Evolutionary conservation across 2,888 invertebrate genomes (phyloP).

Genomic region (Hymenopus coronatus): DNA sequence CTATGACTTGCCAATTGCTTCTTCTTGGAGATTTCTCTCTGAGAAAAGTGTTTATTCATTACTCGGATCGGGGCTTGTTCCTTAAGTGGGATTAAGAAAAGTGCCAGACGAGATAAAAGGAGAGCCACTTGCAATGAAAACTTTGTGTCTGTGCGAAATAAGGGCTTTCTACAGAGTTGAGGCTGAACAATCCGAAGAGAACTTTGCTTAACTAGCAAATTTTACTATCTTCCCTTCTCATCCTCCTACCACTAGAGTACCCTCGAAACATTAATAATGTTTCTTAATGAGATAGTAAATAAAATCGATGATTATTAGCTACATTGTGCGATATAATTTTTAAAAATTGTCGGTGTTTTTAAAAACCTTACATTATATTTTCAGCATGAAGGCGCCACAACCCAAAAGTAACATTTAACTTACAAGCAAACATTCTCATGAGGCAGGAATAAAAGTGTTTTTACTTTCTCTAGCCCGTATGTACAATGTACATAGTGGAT

Average conservation of each 20-base stretch:
- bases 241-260: not conserved
- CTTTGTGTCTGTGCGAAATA: not conserved
- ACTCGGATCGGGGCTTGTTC: not conserved
- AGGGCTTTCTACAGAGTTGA: not conserved
- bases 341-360: too few species aligned
- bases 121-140: not conserved
- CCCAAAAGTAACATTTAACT: too few species aligned
- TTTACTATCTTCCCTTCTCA: not conserved
- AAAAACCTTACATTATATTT: too few species aligned
- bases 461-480: too few species aligned
- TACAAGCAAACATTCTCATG: too few species aligned
- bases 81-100: not conserved
- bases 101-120: not conserved
- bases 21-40: not conserved
- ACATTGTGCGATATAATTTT: not conserved
- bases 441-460: too few species aligned
- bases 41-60: not conserved
- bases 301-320: not conserved
- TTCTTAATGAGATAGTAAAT: not conserved
- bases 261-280: not conserved
- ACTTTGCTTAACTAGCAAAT: not conserved
- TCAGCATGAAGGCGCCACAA: too few species aligned
- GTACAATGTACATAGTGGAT: too few species aligned
- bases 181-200: not conserved
- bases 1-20: not conserved